Evolutionary conservation across 2,888 invertebrate genomes (phyloP), one percentile per base, ranked within the genome.

Genomic region (Encarsia formosa): DNA sequence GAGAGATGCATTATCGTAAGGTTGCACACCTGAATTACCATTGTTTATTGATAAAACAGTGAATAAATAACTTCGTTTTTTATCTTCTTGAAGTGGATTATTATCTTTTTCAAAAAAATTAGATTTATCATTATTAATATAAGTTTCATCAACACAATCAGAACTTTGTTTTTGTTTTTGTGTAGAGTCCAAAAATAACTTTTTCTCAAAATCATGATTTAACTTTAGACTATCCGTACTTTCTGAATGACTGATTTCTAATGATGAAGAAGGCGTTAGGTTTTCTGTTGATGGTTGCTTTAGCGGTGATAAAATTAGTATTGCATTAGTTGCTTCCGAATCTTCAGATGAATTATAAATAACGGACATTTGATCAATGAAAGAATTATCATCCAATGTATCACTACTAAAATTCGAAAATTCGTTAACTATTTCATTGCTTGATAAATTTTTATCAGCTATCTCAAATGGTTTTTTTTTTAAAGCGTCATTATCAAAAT

Each of bases 11-110:
- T 47, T 29, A 23, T 51, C 42, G 9, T 32, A 46, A 1, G n/a
- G n/a, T n/a, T n/a, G n/a, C n/a, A 26, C 11, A 23, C 49, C 43
- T 2, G 51, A 38, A 34, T 57, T 55, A 8, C 46, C n/a, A 46
- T 52, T 18, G 24, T 53, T 54, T 5, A n/a, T n/a, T n/a, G 58
- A 48, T 29, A 60, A 51, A 44, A 59, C 50, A 15, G 60, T 61
- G 15, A 52, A 59, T 52, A 59, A 38, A 15, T 53, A 44, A 48
- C 56, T 54, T 48, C 47, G 52, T 47, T 60, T 59, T 16, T 49
- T 61, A 32, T 49, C 54, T 31, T 55, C 55, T 20, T 9, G 20
- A 15, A 34, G 13, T 4, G 19, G 23, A 11, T 52, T 22, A 11
- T 11, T n/a, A n/a, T n/a, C n/a, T n/a, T n/a, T n/a, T n/a, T n/a